Conservation (phyloP, 2,113 vertebrate genomes). For the Trogon surrucura region DNA sequence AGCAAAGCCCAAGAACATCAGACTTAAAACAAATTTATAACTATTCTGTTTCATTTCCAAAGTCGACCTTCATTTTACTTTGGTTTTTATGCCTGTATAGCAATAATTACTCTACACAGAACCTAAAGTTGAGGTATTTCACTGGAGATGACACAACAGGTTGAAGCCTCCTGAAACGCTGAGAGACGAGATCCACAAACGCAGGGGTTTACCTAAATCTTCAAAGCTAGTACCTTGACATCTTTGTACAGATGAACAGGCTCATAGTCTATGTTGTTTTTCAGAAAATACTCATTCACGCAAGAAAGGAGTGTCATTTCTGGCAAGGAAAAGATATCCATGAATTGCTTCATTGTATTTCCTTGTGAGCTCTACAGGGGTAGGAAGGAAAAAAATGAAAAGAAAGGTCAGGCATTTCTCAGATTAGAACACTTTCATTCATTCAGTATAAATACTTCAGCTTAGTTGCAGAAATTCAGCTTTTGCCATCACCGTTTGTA, state of each 20-base stretch:
- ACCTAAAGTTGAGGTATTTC: not conserved
- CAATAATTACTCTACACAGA: not conserved
- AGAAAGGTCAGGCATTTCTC: not conserved
- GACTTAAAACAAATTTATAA: not conserved
- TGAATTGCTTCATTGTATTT: conserved; percentile 97
- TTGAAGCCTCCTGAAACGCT: not conserved
- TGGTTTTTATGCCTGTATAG: not conserved
- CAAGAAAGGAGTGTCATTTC: conserved; percentile 97
- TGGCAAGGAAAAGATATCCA: conserved; percentile 99
- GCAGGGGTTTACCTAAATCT: not conserved
- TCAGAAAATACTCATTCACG: conserved; percentile 97
- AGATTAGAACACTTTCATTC: not conserved
- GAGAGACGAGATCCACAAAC: not conserved
- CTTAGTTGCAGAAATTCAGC: not conserved
- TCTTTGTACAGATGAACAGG: conserved; percentile 98
- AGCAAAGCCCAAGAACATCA: not conserved
- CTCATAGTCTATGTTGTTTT: conserved; percentile 97
- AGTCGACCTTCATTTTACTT: not conserved
- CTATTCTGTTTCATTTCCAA: not conserved
- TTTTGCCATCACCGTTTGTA: not conserved
- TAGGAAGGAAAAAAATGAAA: not conserved
- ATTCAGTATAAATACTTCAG: not conserved
- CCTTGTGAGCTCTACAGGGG: conserved; percentile 89
- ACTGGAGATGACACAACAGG: not conserved
- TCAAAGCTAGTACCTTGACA: conserved; percentile 87